Conservation (phyloP, 2,797 vertebrate species). For the Ataeniobius toweri region DNA sequence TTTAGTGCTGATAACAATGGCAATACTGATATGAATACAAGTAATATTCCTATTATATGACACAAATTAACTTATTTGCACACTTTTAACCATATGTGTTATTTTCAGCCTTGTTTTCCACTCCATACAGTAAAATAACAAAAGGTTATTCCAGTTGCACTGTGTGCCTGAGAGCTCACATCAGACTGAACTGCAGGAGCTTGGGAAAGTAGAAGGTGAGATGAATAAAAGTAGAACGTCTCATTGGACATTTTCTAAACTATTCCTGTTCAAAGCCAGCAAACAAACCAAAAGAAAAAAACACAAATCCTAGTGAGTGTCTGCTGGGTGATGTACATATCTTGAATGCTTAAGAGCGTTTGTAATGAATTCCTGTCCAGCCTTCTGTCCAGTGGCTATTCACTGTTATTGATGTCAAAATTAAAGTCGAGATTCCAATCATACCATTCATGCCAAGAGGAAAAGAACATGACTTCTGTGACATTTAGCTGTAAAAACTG, state of each 20-base stretch:
- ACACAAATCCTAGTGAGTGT: background rate
- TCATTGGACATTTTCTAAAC: background rate
- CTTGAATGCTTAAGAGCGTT: conserved; percentile 39
- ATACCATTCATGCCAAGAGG: conserved; percentile 21
- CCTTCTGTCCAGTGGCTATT: conserved; percentile 33
- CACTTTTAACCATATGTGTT: background rate
- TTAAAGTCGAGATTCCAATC: conserved; percentile 43
- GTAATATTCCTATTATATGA: background rate
- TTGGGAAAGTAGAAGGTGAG: background rate
- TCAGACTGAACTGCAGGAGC: background rate
- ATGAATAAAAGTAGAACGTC: background rate
- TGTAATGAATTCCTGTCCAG: conserved; percentile 40
- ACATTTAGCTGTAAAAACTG: conserved; percentile 18
- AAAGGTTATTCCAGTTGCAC: background rate
- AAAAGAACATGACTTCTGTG: conserved; percentile 1
- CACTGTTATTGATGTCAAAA: conserved; percentile 29
- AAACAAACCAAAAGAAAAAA: background rate
- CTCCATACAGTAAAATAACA: background rate
- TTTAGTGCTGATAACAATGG: conserved; percentile 10
- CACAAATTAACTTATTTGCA: background rate
- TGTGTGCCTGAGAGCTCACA: background rate
- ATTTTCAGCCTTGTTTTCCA: background rate
- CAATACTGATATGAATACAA: conserved; percentile 4
- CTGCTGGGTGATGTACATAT: conserved; percentile 38
- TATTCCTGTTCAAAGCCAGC: background rate